Base-by-base conservation (phyloP, 2,888 invertebrate genomes). In the Steromphala cineraria region DNA sequence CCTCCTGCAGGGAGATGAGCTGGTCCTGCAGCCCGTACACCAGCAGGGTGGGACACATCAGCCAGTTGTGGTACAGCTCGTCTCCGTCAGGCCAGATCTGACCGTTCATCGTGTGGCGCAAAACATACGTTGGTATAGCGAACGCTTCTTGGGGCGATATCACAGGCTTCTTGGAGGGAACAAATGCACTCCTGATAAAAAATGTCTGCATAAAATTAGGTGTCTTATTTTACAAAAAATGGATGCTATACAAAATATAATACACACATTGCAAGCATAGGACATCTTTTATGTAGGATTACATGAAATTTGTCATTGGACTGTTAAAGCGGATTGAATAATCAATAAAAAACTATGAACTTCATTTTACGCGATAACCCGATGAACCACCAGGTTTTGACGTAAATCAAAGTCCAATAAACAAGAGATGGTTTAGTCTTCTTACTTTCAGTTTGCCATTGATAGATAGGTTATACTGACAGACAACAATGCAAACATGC, bases 1-100 rank as follows among this genome's bases (percentile, higher is more conserved):
- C 95, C 89, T 96, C 96, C 21, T 95, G 95, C 82, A 96, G 93
- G n/a, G 95, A 95, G 36, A 96, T 95, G 82, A 95, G 94, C 84
- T 95, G 95, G 92, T 96, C 96, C 89, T 95, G 94, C 86, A 95
- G 93, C 13, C 96, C 96, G 90, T 96, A 95, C 55, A 96, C 94
- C 46, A 96, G 93, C 62, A 96, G 94, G 4, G 95, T 95, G 3
- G 96, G 95, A 77, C 95, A 95, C 75, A 94, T 93, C 80, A 96
- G 95, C 91, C 95, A 94, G 86, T 95, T 94, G 91, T 96, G 96
- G 89, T 95, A 96, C 40, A 95, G 94, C 74, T 95, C 95, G 92
- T 96, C 96, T 0, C 96, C 96, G 88, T 95, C 95, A 1, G 95
- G 94, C 96, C 96, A 96, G 80, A 94, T 93, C 94, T 96, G 96